Evolutionary conservation across 2,888 invertebrate genomes (phyloP), one percentile per base, ranked within the genome.

Genomic region (Mechanitis messenoides): DNA sequence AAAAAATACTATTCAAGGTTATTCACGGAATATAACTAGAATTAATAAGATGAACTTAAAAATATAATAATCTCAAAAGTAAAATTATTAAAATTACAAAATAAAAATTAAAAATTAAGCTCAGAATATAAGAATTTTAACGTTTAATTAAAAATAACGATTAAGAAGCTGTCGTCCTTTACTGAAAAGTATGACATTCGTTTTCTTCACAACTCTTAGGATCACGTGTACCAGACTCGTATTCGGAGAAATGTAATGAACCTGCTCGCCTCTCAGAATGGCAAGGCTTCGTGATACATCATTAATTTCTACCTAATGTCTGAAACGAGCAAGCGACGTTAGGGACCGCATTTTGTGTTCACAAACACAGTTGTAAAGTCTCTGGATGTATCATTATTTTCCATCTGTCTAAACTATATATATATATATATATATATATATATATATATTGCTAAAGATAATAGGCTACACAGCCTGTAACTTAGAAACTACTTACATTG

Each of bases 261-360:
- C 80, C 77, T 68, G 63, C 75, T 77, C 74, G 78, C 80, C 81
- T 80, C 81, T 81, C 81, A 80, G 80, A 75, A 75, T 72, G 72
- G 68, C 75, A 71, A 69, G 71, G 73, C 77, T 78, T 72, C 71
- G 81, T 76, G 80, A 82, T 80, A 81, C 83, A 74, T 85, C 84
- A 85, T 85, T 86, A 87, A 85, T 85, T 84, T 82, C 80, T 77
- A 77, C 80, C 78, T 82, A 83, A 86, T 80, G 84, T 81, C 77
- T 80, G 77, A 77, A 80, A 77, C 79, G 76, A 70, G 76, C 73
- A 76, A 72, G 72, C 74, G 76, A 75, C 76, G 78, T 69, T 73
- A 73, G 74, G 71, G 68, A 75, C 80, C 80, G 77, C 79, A 79
- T 80, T 84, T 78, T 77, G 79, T 78, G 79, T 77, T 80, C 78